A percentile compares a stretch with the other conserved stretches of the same genome.
These are phyloP conservation scores for Chionomys nivalis DNA, from an alignment of 2,113 vertebrate genomes.

Conservation along the genomic window DNA sequence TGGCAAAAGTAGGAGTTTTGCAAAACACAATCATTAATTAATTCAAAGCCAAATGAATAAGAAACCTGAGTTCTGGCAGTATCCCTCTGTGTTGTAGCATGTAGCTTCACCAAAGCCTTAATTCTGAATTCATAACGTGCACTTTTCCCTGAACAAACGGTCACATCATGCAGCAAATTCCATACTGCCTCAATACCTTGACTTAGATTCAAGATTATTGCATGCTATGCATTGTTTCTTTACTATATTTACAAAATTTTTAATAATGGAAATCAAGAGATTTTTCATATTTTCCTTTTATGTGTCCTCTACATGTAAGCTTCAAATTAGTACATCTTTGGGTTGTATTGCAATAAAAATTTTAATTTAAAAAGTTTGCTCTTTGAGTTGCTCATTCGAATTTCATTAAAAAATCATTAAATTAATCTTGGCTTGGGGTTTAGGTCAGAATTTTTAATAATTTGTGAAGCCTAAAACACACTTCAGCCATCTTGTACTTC, in stretches of 20 bases:
- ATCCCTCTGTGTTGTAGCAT: background rate
- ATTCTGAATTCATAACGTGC: background rate
- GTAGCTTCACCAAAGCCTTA: background rate
- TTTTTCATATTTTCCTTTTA: background rate
- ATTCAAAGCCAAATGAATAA: background rate
- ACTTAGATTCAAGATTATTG: background rate
- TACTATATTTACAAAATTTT: background rate
- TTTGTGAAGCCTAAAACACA: background rate
- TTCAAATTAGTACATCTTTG: background rate
- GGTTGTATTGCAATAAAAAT: background rate
- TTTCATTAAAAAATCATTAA: background rate
- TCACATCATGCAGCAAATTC: background rate
- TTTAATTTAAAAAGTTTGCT: background rate
- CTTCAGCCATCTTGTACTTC: background rate
- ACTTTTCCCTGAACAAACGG: background rate
- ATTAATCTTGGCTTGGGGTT: background rate
- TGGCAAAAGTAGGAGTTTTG: background rate
- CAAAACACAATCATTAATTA: background rate
- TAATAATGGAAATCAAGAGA: background rate
- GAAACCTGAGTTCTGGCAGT: background rate
- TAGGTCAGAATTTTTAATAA: background rate
- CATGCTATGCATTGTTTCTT: background rate
- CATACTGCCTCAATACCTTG: background rate
- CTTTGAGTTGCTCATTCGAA: background rate
- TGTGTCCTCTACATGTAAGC: background rate